Evolutionary conservation across 2,113 vertebrate species (phyloP), one percentile per base, ranked within the genome.

Genomic region (Trichomycterus rosablanca): DNA sequence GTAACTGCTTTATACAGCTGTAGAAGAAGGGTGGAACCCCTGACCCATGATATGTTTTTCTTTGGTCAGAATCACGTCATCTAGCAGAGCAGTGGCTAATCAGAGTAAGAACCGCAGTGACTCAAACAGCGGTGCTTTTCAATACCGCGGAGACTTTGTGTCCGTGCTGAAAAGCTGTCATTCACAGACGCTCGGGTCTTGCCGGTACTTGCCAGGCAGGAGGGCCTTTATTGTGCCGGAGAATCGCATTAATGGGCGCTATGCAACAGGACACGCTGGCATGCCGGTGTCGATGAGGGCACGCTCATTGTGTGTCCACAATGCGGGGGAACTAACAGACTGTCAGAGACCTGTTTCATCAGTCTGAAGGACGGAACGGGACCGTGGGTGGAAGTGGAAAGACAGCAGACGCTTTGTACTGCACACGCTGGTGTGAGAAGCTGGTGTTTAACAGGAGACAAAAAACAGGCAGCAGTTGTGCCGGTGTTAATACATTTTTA

Each of bases 321-420:
- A 48, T 19, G 18, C 24, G 35, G 3, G 51, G 35, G 51, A 32
- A 53, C 18, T 44, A 56, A 35, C 45, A 59, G 53, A 39, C 53
- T 44, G 28, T 65, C 42, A 46, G 54, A 53, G 44, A 9, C 12
- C 56, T 39, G 65, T 46, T 40, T 15, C 22, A 40, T n/a, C 43
- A 50, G 45, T 70, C 45, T 40, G 67, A 58, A 52, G 50, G 57
- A 39, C 24, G 34, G 62, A n/a, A n/a, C n/a, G n/a, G n/a, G n/a
- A n/a, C n/a, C n/a, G n/a, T n/a, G 60, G 52, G 30, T 44, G 44
- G 39, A 58, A 49, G 7, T 28, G 54, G 30, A 48, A 45, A 58
- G 20, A 59, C 37, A 59, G 42, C 48, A 32, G 8, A 4, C 30
- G 30, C n/a, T n/a, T n/a, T n/a, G n/a, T n/a, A n/a, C n/a, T n/a